Evolutionary conservation across 1,140 invertebrate species (phyloP), one percentile per base, ranked within the genome.

Genomic region (Papilio machaon): DNA sequence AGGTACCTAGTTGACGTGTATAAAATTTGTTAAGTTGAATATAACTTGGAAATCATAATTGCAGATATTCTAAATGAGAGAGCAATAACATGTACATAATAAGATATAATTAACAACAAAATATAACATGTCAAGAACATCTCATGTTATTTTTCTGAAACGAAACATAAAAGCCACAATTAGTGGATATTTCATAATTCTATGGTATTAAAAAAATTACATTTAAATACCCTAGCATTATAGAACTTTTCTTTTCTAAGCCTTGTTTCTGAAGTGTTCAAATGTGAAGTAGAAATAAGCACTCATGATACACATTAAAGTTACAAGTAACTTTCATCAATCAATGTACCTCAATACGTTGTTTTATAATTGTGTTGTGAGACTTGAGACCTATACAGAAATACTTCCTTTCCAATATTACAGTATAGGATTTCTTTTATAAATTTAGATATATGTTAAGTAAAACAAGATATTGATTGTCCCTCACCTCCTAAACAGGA

Each of bases 401-500:
- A 19, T 19, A 19, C 15, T 6, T 17, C 49, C 15, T 52, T 15
- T 52, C 15, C 54, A 17, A 58, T 9, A 30, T 7, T 9, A 9
- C 7, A 58, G 1, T 58, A 19, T n/a, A 58, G n/a, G n/a, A 19
- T 19, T 35, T 70, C 35, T 64, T 13, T n/a, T n/a, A 6, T 58
- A 13, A 64, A 64, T 2, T 49, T 11, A 17, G 13, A 6, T 35
- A 35, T 35, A 38, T 67, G 19, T 35, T 38, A 4, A 13, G 23
- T 70, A 30, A 64, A 35, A 19, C 58, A 19, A 35, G 23, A 64
- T 38, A 30, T 10, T 78, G 43, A 23, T 67, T 23, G 70, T 73
- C 30, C 81, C 82, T 90, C 95, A 99, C 98, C 98, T 98, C 95
- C 97, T 95, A 80, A 98, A 97, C 80, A 99, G 95, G 74, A 99